phyloP scores from a whole-genome alignment of 2,797 vertebrate genomes.

The Perodicticus potto region DNA sequence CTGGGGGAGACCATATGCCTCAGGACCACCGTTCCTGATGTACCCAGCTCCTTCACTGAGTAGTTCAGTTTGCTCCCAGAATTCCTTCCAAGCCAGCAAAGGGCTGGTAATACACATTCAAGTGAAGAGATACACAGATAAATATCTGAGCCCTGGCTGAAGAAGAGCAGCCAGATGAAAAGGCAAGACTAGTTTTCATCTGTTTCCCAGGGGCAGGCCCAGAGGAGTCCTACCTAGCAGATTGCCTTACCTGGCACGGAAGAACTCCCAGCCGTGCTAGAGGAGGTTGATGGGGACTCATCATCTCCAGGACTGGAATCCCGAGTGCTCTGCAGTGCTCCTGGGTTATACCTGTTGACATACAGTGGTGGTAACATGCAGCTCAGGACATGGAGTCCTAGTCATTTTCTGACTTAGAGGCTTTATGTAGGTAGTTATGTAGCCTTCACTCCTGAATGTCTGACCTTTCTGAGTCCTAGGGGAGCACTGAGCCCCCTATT shows the following conservation, averaged over 20 bases:
- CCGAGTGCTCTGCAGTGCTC: not conserved
- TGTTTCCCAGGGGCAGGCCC: not conserved
- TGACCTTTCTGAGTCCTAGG: not conserved
- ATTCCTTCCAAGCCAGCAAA: not conserved
- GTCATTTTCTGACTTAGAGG: not conserved
- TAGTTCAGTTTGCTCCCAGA: not conserved
- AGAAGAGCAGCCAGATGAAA: not conserved
- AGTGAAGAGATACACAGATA: not conserved
- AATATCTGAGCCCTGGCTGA: not conserved
- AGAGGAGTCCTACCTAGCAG: not conserved
- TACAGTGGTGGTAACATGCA: not conserved
- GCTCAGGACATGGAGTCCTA: not conserved
- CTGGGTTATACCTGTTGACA: slow-evolving; percentile 73
- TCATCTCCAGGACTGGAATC: slow-evolving; percentile 51
- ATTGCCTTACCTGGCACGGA: slow-evolving; percentile 91
- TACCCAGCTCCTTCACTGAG: not conserved
- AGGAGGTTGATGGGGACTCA: slow-evolving; percentile 78
- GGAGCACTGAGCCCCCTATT: not conserved
- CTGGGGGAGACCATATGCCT: not conserved
- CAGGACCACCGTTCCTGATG: not conserved
- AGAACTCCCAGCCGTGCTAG: slow-evolving; percentile 77
- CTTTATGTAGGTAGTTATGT: not conserved
- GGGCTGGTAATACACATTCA: not conserved
- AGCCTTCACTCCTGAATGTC: not conserved
- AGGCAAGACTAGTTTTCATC: not conserved